Evolutionary conservation across 2,797 vertebrate species (phyloP), one percentile per base, ranked within the genome.

Genomic region (Xenentodon cancila): DNA sequence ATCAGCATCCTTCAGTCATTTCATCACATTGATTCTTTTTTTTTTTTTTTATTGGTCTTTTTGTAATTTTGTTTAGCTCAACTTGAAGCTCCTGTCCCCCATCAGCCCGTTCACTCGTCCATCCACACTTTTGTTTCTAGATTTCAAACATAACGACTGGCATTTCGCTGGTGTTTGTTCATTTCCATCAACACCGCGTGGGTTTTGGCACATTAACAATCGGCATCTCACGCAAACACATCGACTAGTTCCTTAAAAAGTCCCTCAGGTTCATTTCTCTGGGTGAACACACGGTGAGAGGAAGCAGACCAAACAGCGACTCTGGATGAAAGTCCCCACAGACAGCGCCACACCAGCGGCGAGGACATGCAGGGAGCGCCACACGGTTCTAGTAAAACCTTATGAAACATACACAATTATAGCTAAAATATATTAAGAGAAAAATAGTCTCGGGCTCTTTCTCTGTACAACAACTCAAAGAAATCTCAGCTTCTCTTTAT

Each of bases 401-500:
- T 71, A 80, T 30, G 81, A 79, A 84, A 81, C 65, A 84, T 62
- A 47, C 37, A 69, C 18, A 69, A 52, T 73, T 71, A 65, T 76
- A 79, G 63, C 73, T 75, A 93, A 94, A 95, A 94, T 94, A 95
- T 93, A 93, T 93, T 93, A 94, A n/a, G 92, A 94, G 92, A 95
- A 93, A 89, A 94, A 94, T 93, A 94, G 89, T 92, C 93, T 91
- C 92, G 93, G 88, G 21, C 61, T 75, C 53, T 64, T 81, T 89
- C 88, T 79, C 55, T 95, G 87, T 93, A 94, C 92, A 95, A 80
- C 62, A 72, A 48, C 52, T 70, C 69, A 60, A 77, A 82, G 87
- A 87, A 52, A 85, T 88, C 84, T 79, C 90, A 91, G 92, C 92
- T 92, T 90, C 91, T 92, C 89, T 90, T 88, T 93, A 92, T 68